phyloP scores from a whole-genome alignment of 2,113 vertebrate genomes.

The Cromileptes altivelis region DNA sequence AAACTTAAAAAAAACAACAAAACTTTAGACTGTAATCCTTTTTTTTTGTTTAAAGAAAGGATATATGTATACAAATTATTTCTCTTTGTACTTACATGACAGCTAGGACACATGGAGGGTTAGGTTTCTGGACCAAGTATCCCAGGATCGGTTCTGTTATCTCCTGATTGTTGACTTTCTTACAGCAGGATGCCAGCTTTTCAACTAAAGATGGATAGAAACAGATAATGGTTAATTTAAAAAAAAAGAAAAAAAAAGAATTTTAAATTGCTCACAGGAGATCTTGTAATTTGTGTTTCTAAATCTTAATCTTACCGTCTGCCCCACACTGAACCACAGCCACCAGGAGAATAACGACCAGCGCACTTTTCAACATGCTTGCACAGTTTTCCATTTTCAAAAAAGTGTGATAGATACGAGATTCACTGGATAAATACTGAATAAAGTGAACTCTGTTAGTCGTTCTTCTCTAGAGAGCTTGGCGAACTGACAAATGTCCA shows the following conservation, averaged over 20 bases:
- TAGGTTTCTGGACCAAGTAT: neutral
- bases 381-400: slow-evolving; percentile 51
- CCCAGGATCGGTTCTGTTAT: slow-evolving; percentile 25
- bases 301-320: slow-evolving; percentile 27
- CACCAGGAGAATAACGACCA: slow-evolving; percentile 40
- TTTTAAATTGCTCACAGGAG: neutral
- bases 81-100: slow-evolving; percentile 63
- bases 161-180: rapidly evolving
- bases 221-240: neutral
- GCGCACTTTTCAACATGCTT: slow-evolving; percentile 25
- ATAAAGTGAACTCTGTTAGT: neutral
- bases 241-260: neutral
- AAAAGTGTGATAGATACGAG: neutral
- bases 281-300: neutral
- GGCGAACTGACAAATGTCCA: slow-evolving; percentile 10
- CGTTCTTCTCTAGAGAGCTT: neutral
- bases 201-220: neutral
- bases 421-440: neutral
- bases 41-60: no score
- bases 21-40: no score
- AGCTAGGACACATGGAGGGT: slow-evolving; percentile 43
- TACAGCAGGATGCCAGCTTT: slow-evolving; percentile 61
- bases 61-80: no score
- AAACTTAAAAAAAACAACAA: no score
- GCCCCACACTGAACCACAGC: slow-evolving; percentile 2